Base-by-base conservation (phyloP, 2,113 vertebrate genomes). In the Elaphurus davidianus region DNA sequence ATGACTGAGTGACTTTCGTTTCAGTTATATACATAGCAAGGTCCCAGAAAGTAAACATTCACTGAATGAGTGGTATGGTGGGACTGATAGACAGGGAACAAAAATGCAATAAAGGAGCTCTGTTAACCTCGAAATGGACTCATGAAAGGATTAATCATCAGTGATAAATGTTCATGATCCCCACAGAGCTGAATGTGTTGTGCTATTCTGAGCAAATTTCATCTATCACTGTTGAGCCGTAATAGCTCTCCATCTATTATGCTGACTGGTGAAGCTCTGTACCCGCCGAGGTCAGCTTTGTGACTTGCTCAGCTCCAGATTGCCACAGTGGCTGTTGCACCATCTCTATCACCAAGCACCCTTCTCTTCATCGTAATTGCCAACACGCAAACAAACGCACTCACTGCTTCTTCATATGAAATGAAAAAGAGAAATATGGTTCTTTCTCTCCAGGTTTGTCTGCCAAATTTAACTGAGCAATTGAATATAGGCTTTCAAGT, bases 221-320 rank as follows among this genome's bases (percentile, higher is more conserved):
- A 97, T 98, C 91, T 57, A 87, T 98, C 98, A 97, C 84, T 83
- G 95, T 55, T 97, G 96, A 96, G 95, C 88, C 50, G 7, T 95
- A 97, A 97, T 91, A 98, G 97, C 47, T 85, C 52, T 62, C 91
- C 88, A 97, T 98, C 94, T 93, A 52, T 97, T 89, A 96, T 9
- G 3, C 84, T 79, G 92, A n/a, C 93, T 86, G 76, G 10, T 43
- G 47, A 96, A 57, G 59, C 76, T 88, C 55, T 47, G 55, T 9
- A 6, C 81, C 36, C 2, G 0, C 9, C 0, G 0, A 85, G 64
- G 94, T 97, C 92, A 84, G 67, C 57, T 94, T 54, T 81, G 11
- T 91, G 89, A 84, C 62, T 85, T 64, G 33, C 84, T 79, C 82
- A 82, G 64, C 62, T 92, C 62, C 76, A 74, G 30, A 59, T 79